phyloP scores from a whole-genome alignment of 2,888 invertebrate genomes.

The Copidosoma aretas region DNA sequence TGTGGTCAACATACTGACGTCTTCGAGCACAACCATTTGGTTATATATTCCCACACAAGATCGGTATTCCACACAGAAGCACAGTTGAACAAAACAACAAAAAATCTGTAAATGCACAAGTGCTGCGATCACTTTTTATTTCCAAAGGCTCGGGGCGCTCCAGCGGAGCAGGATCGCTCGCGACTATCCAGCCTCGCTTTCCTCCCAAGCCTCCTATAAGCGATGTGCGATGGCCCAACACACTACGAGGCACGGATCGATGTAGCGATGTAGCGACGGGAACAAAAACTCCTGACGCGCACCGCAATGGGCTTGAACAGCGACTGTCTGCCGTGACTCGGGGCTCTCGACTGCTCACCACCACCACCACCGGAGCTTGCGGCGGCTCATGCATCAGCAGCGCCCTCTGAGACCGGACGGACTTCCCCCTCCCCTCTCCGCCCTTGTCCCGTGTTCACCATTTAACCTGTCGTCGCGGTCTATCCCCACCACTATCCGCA shows the following conservation, averaged over 20 bases:
- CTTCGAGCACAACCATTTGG: slow-evolving; percentile 90
- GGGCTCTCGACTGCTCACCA: slow-evolving; percentile 41
- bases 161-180: slow-evolving; percentile 28
- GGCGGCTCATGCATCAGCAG: slow-evolving; percentile 49
- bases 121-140: background rate
- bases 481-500: background rate
- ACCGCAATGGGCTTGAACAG: slow-evolving; percentile 50
- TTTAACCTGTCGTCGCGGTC: background rate
- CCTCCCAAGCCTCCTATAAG: too few species aligned
- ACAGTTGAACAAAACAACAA: slow-evolving; percentile 21
- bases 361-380: slow-evolving; percentile 10
- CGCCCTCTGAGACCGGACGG: slow-evolving; percentile 44
- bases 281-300: slow-evolving; percentile 40
- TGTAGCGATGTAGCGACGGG: background rate
- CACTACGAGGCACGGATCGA: background rate
- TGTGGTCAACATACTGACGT: slow-evolving; percentile 86
- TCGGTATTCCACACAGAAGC: slow-evolving; percentile 32
- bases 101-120: background rate
- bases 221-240: background rate
- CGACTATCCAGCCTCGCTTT: background rate
- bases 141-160: background rate
- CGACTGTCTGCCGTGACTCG: slow-evolving; percentile 42
- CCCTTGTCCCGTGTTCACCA: background rate
- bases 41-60: slow-evolving; percentile 15
- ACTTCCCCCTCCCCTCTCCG: background rate